Evolutionary conservation across 2,113 vertebrate genomes (phyloP).

Genomic region (Rallus limicola): DNA sequence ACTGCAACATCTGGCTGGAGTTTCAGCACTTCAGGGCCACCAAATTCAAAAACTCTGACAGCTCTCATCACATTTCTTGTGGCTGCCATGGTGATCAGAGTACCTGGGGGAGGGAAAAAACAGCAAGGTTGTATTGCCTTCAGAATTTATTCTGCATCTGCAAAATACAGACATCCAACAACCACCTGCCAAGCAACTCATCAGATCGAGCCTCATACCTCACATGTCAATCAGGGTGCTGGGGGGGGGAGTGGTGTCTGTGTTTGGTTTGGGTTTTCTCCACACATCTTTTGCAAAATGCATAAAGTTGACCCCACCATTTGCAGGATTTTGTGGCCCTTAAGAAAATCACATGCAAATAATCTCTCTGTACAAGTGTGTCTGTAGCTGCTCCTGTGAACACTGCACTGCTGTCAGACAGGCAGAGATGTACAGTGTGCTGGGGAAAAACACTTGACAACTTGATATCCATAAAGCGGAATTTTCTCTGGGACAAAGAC

Average conservation of each 20-base stretch:
- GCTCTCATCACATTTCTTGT: slow-evolving; percentile 85
- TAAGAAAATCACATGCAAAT: background rate
- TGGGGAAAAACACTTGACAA: background rate
- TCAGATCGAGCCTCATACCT: background rate
- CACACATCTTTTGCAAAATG: slow-evolving; percentile 17
- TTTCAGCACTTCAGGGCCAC: slow-evolving; percentile 86
- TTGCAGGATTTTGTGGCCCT: background rate
- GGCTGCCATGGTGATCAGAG: slow-evolving; percentile 75
- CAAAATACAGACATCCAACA: slow-evolving; percentile 5
- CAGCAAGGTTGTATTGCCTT: background rate
- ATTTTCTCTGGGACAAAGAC: too few species aligned
- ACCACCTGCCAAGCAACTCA: background rate
- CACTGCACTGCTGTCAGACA: background rate
- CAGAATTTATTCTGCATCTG: background rate
- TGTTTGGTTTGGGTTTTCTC: background rate
- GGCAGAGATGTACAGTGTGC: background rate
- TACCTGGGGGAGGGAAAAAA: background rate
- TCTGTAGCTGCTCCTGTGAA: background rate
- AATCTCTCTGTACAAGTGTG: background rate
- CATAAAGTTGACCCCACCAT: background rate
- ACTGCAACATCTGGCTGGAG: slow-evolving; percentile 76
- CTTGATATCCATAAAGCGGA: too few species aligned
- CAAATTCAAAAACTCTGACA: slow-evolving; percentile 88
- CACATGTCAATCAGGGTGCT: background rate
- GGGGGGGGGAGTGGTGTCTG: background rate